Conservation (phyloP, 2,888 invertebrate species). For the Keiferia lycopersicella region DNA sequence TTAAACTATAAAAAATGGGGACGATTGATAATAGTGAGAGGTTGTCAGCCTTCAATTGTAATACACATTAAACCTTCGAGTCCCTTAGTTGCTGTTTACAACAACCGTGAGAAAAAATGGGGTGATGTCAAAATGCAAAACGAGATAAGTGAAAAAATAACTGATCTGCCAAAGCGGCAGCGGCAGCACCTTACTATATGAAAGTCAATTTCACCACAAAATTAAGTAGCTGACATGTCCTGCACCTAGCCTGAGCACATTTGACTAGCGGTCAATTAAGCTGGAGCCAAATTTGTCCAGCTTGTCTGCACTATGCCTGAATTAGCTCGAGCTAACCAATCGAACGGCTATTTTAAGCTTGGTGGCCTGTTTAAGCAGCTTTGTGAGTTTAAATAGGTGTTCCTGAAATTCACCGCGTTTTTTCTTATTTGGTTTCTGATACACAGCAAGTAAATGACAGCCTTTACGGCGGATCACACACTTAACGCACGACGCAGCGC, state of each 20-base stretch:
- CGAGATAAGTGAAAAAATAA: neutral
- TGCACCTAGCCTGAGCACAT: constrained; percentile 5
- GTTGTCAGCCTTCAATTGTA: too few relatives aligned
- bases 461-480: too few relatives aligned
- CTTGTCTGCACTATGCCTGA: constrained; percentile 5
- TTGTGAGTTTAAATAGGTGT: neutral
- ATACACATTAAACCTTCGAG: too few relatives aligned
- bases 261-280: constrained; percentile 9
- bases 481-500: too few relatives aligned
- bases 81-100: too few relatives aligned
- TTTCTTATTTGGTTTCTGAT: too few relatives aligned
- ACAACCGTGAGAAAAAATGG: too few relatives aligned
- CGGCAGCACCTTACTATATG: too few relatives aligned
- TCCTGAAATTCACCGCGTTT: neutral
- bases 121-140: too few relatives aligned
- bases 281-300: neutral
- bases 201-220: neutral
- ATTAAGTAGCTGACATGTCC: neutral
- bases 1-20: too few relatives aligned
- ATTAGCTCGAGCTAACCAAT: neutral
- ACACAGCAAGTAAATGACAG: too few relatives aligned
- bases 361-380: neutral
- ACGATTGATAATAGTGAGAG: too few relatives aligned
- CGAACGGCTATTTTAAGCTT: neutral
- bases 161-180: neutral